phyloP scores from a whole-genome alignment of 2,888 invertebrate species.

The Tigriopus californicus region DNA sequence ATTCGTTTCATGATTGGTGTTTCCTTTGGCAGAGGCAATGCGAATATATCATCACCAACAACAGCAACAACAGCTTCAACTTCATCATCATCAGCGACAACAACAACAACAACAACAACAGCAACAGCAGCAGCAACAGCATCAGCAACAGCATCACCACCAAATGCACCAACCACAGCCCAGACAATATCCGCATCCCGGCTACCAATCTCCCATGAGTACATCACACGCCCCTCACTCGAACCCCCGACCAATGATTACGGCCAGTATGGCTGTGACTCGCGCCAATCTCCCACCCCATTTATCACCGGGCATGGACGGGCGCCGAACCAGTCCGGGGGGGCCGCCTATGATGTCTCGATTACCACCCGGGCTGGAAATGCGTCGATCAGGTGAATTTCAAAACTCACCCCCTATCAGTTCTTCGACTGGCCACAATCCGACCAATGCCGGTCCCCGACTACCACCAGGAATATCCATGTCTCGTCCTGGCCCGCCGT shows the following conservation, averaged over 20 bases:
- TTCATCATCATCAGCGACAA: neutral
- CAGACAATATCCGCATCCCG: neutral
- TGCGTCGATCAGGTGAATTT: neutral
- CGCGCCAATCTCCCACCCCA: too few species aligned
- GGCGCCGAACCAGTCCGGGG: too few species aligned
- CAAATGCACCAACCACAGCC: neutral
- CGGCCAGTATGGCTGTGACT: too few species aligned
- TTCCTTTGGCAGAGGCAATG: neutral
- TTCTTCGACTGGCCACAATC: neutral
- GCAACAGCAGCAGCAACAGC: neutral
- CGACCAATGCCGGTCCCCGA: neutral
- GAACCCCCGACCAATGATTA: too few species aligned
- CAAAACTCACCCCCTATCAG: neutral
- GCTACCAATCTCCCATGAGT: neutral
- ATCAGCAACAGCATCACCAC: neutral
- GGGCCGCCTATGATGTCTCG: neutral
- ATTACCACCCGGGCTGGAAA: neutral
- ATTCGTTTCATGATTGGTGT: too few species aligned
- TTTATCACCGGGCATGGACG: too few species aligned
- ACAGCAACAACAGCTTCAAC: neutral
- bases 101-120: neutral
- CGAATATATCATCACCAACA: neutral
- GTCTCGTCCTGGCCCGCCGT: neutral
- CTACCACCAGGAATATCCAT: conserved; percentile 6
- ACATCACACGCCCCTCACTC: neutral